Percentiles rank a stretch among this genome's conserved stretches.
Conservation (phyloP, 2,888 invertebrate genomes). For the Drosophila colorata region DNA sequence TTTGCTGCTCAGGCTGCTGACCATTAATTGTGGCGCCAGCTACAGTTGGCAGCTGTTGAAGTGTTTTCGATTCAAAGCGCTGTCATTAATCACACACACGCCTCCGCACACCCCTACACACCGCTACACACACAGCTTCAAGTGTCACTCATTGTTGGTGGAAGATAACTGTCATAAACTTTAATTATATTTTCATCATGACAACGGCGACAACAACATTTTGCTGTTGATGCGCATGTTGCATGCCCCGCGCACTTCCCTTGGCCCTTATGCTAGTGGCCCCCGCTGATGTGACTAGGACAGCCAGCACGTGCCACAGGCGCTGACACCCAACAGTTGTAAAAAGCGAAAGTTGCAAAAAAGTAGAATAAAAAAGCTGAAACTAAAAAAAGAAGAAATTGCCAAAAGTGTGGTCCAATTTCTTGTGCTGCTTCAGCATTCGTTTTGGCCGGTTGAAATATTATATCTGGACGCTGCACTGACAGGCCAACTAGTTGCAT, state of each 20-base stretch:
- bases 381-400: slow-evolving; percentile 16
- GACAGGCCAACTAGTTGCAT: slow-evolving; percentile 77
- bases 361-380: slow-evolving; percentile 10
- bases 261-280: neutral
- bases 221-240: slow-evolving; percentile 45
- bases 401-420: slow-evolving; percentile 27
- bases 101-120: slow-evolving; percentile 5
- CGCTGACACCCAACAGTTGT: slow-evolving; percentile 24
- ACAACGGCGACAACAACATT: slow-evolving; percentile 37
- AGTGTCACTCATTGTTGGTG: slow-evolving; percentile 68
- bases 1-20: slow-evolving; percentile 28
- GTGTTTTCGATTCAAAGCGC: slow-evolving; percentile 27
- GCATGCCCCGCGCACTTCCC: slow-evolving; percentile 36
- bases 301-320: slow-evolving; percentile 66
- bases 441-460: slow-evolving; percentile 53
- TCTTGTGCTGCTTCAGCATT: slow-evolving; percentile 30
- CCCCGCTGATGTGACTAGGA: slow-evolving; percentile 34
- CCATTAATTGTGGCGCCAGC: slow-evolving; percentile 26
- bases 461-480: slow-evolving; percentile 60
- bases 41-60: slow-evolving; percentile 31
- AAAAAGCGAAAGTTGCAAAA: slow-evolving; percentile 20
- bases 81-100: slow-evolving; percentile 64
- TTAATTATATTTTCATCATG: slow-evolving; percentile 80
- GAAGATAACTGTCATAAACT: slow-evolving; percentile 79
- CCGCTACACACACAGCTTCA: slow-evolving; percentile 15